A percentile compares a stretch with the other conserved stretches of the same genome.
Evolutionary conservation across 92 coral and sea anemone species (phyloP).

Genomic region (Heliopora coerulea): DNA sequence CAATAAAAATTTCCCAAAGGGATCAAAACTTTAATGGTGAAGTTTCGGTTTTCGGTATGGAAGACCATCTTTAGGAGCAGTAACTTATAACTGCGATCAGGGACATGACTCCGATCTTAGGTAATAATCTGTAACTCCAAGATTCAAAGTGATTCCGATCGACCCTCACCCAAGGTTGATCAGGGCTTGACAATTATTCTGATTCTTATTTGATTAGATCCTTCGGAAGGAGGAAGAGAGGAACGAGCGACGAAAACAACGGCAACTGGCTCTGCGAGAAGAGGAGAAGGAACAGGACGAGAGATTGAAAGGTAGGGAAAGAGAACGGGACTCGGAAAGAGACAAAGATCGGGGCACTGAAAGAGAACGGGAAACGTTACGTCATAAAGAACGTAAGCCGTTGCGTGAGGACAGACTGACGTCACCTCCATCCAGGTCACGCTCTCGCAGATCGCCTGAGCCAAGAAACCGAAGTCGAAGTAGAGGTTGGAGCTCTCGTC

Average conservation of each 20-base stretch:
- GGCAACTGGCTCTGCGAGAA: conserved; percentile 52
- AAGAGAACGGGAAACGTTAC: conserved; percentile 55
- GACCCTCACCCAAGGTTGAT: no score
- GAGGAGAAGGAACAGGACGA: conserved; percentile 60
- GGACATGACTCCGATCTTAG: no score
- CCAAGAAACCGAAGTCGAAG: conserved; percentile 22
- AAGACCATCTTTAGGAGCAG: no score
- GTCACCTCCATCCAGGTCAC: conserved; percentile 18
- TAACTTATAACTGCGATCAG: no score
- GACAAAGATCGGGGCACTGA: conserved; percentile 60
- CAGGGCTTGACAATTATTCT: background rate
- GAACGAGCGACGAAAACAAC: conserved; percentile 70
- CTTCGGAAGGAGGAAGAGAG: conserved; percentile 66
- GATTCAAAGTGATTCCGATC: no score
- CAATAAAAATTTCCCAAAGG: no score
- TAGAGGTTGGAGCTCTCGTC: conserved; percentile 1
- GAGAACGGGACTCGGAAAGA: conserved; percentile 59
- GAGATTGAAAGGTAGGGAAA: conserved; percentile 55
- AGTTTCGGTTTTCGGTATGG: no score
- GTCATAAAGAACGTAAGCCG: conserved; percentile 48
- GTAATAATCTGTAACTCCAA: no score
- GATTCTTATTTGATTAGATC: conserved; percentile 38
- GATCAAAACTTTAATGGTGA: no score
- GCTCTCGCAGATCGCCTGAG: conserved; percentile 16
- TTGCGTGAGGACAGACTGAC: conserved; percentile 47